Base-by-base conservation (phyloP, 2,797 vertebrate species). In the Malacoctenus gilli region DNA sequence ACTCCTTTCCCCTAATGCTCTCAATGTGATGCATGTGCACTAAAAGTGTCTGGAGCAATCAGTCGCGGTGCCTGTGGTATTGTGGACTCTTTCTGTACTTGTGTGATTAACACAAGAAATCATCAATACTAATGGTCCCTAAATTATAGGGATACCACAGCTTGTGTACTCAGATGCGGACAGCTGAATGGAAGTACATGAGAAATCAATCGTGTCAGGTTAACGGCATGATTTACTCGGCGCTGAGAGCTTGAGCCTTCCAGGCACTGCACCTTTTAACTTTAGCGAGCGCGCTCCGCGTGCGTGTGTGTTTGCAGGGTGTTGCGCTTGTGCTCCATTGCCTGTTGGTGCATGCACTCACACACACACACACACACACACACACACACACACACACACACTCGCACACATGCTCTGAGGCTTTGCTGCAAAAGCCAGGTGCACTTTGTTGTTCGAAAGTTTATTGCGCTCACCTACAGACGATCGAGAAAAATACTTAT, bases 361-460 rank as follows among this genome's bases (percentile, higher is more conserved):
- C 25, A 28, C 62, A 66, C 50, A 10, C 28, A 16, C 37, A 41
- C 38, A 39, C 10, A 19, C 16, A 11, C 25, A 28, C 62, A 66
- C 50, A 10, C 28, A 16, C 37, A 41, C 38, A 57, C 61, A 70
- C 31, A 42, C 23, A 10, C 51, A 19, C 36, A 36, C 39, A 20
- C 36, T 5, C 44, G 46, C 63, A 44, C 31, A 60, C 1, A 38
- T 5, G n/a, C 37, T 61, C 41, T 59, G 37, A 47, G 36, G 63
- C 65, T 70, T 68, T 73, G 54, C 52, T 54, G 70, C 47, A 37
- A 61, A 83, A 82, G 82, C 85, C 89, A 89, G 87, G 83, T 89
- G 87, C 74, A 77, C 85, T 82, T 85, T 87, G 83, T 86, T 87
- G 81, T 87, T 87, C 59, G 49, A 65, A 75, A 85, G 60, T 87